These are phyloP conservation scores for Ranitomeya imitator DNA, from an alignment of 2,113 vertebrate genomes.

Conservation along the genomic window DNA sequence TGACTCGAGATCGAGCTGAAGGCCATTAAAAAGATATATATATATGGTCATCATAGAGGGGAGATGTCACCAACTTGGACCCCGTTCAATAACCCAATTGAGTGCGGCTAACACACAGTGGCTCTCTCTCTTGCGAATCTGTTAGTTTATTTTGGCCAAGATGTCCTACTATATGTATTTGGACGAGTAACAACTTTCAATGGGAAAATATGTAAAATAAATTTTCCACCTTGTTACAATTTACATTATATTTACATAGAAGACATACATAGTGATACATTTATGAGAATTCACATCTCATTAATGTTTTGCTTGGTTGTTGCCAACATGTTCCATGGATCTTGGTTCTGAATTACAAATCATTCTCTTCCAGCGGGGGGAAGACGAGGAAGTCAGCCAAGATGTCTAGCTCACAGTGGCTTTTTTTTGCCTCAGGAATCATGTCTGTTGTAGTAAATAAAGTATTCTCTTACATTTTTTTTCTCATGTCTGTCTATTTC, in stretches of 20 bases:
- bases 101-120: neutral
- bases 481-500: conserved; percentile 80
- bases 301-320: conserved; percentile 30
- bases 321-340: conserved; percentile 28
- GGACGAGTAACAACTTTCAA: neutral
- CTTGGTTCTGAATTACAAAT: conserved; percentile 36
- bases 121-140: neutral
- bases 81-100: neutral
- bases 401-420: conserved; percentile 66
- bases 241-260: neutral
- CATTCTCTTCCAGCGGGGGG: conserved; percentile 33
- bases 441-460: conserved; percentile 72
- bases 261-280: neutral
- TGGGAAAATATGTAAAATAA: neutral
- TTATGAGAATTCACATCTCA: neutral
- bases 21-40: too few relatives aligned
- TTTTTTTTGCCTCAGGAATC: conserved; percentile 66
- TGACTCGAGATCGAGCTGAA: too few relatives aligned
- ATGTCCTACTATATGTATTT: neutral
- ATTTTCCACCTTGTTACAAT: neutral
- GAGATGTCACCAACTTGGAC: too few relatives aligned
- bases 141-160: neutral
- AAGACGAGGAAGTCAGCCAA: conserved; percentile 63
- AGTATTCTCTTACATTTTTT: conserved; percentile 89
- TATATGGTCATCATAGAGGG: too few relatives aligned